Base-by-base conservation (phyloP, 2,888 invertebrate species). In the Dorcus hopei region DNA sequence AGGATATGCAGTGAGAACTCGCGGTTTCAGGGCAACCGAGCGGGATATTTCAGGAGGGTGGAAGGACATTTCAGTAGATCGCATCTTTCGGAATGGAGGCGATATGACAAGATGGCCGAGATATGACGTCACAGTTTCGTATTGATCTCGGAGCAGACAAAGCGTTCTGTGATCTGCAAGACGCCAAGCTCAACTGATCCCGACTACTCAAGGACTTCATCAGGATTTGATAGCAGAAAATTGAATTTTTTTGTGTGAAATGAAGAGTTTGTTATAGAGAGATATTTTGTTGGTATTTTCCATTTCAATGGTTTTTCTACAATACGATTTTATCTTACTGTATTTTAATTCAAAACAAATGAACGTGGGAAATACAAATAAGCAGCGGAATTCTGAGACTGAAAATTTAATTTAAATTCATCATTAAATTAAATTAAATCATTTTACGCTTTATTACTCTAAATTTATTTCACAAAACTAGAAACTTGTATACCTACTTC, bases 31-130 rank as follows among this genome's bases (percentile, higher is more conserved):
- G 38, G 39, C 16, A 40, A 40, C 16, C 61, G 48, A 57, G 58
- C 53, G 56, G 68, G 70, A 71, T 70, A 70, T 70, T 71, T 69
- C 67, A 69, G 69, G 69, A 67, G 64, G 65, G 57, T 55, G 61
- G 65, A 66, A 66, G 66, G 72, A 73, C 71, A 71, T 75, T 74
- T 74, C 74, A 72, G 69, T 63, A 71, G 69, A 76, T 76, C 74
- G 71, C 72, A 76, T 76, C 74, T 74, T 72, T 71, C 68, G 69
- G 72, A 76, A 75, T 75, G 75, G 76, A 73, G 74, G 74, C 75
- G 79, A 79, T 79, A 79, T 79, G 79, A 79, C 79, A 79, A 79
- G 79, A 79, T 79, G 79, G 79, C 79, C 77, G 77, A 77, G 78
- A 79, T 78, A 79, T 77, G 78, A 79, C 79, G 79, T 78, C 79